phyloP scores from a whole-genome alignment of 2,888 invertebrate genomes.

The Scaeva pyrastri region DNA sequence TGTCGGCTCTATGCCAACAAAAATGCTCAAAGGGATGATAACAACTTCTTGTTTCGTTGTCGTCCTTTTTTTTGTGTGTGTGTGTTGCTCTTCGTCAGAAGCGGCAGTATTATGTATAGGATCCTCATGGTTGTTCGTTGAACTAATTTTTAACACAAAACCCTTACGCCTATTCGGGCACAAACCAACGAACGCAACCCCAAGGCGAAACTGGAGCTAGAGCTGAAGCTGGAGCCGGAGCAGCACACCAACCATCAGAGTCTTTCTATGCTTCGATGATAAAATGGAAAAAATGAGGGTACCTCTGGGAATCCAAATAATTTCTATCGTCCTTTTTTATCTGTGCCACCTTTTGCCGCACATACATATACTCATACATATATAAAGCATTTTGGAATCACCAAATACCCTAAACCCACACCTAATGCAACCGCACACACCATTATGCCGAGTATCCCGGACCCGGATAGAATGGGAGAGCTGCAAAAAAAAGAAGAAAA shows the following conservation, averaged over 20 bases:
- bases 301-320: conserved; percentile 66
- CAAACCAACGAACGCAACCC: conserved; percentile 28
- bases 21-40: conserved; percentile 54
- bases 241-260: background rate
- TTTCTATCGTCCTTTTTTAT: conserved; percentile 71
- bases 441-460: conserved; percentile 39
- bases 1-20: conserved; percentile 26
- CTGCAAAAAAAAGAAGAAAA: conserved; percentile 17
- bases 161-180: conserved; percentile 56
- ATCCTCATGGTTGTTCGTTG: conserved; percentile 47
- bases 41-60: conserved; percentile 56
- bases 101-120: background rate
- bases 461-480: conserved; percentile 54
- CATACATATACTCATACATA: background rate
- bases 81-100: background rate
- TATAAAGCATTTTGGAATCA: background rate
- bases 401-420: background rate
- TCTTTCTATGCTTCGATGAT: conserved; percentile 15
- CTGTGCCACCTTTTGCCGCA: conserved; percentile 51
- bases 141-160: conserved; percentile 63
- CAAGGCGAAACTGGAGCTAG: conserved; percentile 19
- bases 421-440: conserved; percentile 36
- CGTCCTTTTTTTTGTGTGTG: conserved; percentile 20
- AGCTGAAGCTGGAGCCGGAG: no score
- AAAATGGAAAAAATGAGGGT: conserved; percentile 55